phyloP scores from a whole-genome alignment of 1,140 invertebrate species.

The Eurosta solidaginis region DNA sequence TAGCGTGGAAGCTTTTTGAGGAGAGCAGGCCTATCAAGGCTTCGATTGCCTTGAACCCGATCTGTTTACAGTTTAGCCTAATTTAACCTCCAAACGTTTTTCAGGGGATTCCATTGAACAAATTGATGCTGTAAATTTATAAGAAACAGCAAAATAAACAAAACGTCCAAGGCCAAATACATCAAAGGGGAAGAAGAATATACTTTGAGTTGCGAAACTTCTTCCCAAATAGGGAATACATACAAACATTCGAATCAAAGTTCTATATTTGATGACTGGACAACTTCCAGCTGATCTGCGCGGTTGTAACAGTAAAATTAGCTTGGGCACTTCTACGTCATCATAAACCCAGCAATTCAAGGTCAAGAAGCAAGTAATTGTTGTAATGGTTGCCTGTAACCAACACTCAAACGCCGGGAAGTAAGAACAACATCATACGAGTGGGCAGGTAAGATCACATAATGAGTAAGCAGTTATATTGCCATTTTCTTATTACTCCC shows the following conservation, averaged over 20 bases:
- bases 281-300: neutral
- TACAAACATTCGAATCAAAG: no score
- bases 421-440: neutral
- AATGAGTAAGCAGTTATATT: neutral
- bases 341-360: conserved; percentile 1
- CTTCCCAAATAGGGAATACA: neutral
- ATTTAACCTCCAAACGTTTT: no score
- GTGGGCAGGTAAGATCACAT: no score
- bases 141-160: neutral
- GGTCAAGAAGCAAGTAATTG: neutral
- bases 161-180: neutral
- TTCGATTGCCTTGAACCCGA: no score
- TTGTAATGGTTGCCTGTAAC: neutral
- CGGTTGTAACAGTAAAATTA: neutral
- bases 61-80: no score
- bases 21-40: no score
- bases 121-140: neutral
- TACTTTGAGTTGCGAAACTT: neutral
- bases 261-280: neutral
- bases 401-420: neutral
- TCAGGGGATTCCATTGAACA: neutral
- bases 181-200: no score
- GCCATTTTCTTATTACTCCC: neutral
- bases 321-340: neutral
- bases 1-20: no score